Percentiles rank a stretch among this genome's conserved stretches.
phyloP scores from a whole-genome alignment of 2,888 invertebrate species.

The Polylopha cassiicola region DNA sequence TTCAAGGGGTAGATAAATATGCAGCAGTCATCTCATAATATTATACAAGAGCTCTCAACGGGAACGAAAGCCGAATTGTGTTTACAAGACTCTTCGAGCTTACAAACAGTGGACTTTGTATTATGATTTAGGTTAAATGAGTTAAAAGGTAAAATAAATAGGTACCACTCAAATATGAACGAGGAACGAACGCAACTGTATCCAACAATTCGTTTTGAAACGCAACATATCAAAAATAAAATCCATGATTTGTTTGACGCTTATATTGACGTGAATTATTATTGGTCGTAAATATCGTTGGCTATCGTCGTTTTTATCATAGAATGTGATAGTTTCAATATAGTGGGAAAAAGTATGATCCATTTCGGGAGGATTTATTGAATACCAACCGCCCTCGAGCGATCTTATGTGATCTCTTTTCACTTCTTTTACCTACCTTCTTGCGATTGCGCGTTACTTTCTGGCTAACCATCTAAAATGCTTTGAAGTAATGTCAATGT shows the following conservation, averaged over 20 bases:
- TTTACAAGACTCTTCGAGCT: constrained; percentile 18
- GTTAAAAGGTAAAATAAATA: constrained; percentile 10
- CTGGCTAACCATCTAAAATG: constrained; percentile 12
- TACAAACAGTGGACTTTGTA: constrained; percentile 11
- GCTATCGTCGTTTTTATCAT: constrained; percentile 53
- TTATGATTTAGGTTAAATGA: constrained; percentile 12
- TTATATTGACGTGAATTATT: constrained; percentile 60
- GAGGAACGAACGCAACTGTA: too few species aligned
- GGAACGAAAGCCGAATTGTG: constrained; percentile 10
- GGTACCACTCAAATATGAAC: too few species aligned
- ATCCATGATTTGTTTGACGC: constrained; percentile 61
- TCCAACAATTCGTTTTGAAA: constrained; percentile 5
- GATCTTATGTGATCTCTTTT: constrained; percentile 22
- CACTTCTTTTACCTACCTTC: constrained; percentile 20
- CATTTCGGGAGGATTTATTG: constrained; percentile 50
- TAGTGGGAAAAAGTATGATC: constrained; percentile 49
- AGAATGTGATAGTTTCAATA: constrained; percentile 44
- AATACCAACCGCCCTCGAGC: constrained; percentile 35
- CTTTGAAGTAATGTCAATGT: constrained; percentile 4
- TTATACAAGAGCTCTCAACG: constrained; percentile 10
- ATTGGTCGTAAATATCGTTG: constrained; percentile 44
- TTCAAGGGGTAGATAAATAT: constrained; percentile 10
- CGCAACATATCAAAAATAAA: constrained; percentile 33
- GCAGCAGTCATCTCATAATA: constrained; percentile 12
- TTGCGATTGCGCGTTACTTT: constrained; percentile 14